Base-by-base conservation (phyloP, 2,113 vertebrate genomes). In the Spea bombifrons region DNA sequence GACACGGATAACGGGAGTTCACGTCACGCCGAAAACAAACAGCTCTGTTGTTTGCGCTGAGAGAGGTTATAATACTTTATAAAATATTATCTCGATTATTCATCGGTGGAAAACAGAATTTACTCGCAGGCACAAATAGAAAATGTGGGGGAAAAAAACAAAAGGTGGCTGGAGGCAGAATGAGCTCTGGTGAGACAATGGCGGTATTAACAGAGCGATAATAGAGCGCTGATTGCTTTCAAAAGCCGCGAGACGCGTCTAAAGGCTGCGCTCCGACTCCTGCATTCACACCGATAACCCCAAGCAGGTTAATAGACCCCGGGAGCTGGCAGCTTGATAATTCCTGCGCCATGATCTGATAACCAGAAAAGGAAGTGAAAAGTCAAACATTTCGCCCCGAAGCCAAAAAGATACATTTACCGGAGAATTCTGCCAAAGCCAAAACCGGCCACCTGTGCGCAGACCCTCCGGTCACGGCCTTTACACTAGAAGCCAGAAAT, bases 201-300 rank as follows among this genome's bases (percentile, higher is more conserved):
- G 48, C 71, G 66, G 80, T 47, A 75, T 77, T 83, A 82, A 16
- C 75, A 83, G 76, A 61, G 43, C 83, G 64, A 79, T 76, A 76
- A 63, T 13, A 75, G 0, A 63, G 1, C 48, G 5, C 8, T 75
- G 49, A 71, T 69, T 17, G 45, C 2, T 10, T 43, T 80, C 15
- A 7, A 63, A 82, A 66, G 2, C 15, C 3, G 4, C 57, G 1
- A 46, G 69, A 66, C 30, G 82, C 80, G 80, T 16, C 46, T 9
- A 79, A 66, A 73, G 55, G 66, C 15, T 52, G 3, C 66, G 65
- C 15, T 81, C 1, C 7, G 76, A 6, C 46, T 82, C 1, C 30
- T 75, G 3, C 0, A 77, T 15, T 61, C 81, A 81, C 50, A 50
- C 70, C 72, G 82, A 83, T 5, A 68, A 55, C 15, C 50, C 4